Base-by-base conservation (phyloP, 2,113 vertebrate species). In the Nerophis ophidion region DNA sequence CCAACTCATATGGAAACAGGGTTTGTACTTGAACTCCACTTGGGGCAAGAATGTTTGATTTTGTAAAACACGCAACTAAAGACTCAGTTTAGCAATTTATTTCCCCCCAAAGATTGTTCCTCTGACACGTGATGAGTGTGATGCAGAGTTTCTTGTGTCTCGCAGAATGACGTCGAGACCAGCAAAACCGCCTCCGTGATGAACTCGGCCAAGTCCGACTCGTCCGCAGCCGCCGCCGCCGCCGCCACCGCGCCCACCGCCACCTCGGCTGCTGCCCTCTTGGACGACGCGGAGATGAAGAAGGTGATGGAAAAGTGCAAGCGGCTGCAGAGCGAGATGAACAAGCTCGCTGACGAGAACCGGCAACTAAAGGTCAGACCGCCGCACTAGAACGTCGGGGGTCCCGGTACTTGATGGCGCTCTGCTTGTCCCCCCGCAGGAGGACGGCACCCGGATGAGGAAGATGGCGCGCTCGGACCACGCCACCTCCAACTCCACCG, bases 261-360 rank as follows among this genome's bases (percentile, higher is more conserved):
- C 49, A 81, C 86, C 71, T 87, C 91, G 2, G 26, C 26, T 26
- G 26, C 26, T 4, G 26, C 26, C 26, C 26, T 26, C 1, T 78
- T 88, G 63, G 97, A 93, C 34, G 94, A 97, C 9, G 72, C 88
- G 0, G 96, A 99, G 87, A 91, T 93, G 82, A 93, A 91, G 86
- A 99, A 95, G 63, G 78, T 95, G 8, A 69, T 93, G 90, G 96
- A 98, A 63, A 96, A 97, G 62, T 98, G 93, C 90, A 98, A 93
- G 92, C 92, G 94, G 86, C 89, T 95, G 86, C 97, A 98, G 73
- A 36, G 83, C 17, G 95, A 99, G 75, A 76, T 94, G 55, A 86
- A 89, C 89, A 98, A 95, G 86, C 81, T 99, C 63, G 82, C 84
- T 3, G 94, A 98, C 17, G 97, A 99, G 85, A 97, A 98, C 83